phyloP scores from a whole-genome alignment of 2,797 vertebrate genomes.

The Micrastur ruficollis region DNA sequence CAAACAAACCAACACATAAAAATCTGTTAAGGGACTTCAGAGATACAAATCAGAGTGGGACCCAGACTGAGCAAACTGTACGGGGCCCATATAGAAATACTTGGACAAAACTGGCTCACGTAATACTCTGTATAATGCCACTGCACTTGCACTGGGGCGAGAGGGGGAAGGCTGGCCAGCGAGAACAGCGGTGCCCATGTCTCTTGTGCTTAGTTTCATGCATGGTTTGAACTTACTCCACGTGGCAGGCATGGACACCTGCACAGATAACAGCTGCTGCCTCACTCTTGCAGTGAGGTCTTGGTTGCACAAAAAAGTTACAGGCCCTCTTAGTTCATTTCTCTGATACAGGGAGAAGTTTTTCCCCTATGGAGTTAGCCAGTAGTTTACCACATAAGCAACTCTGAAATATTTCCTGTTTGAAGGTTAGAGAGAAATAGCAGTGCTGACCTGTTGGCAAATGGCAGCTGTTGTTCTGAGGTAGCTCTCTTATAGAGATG shows the following conservation, averaged over 20 bases:
- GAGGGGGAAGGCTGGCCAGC: neutral
- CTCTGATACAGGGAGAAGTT: neutral
- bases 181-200: neutral
- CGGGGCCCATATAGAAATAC: neutral
- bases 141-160: neutral
- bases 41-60: neutral
- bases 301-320: neutral
- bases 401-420: neutral
- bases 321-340: neutral
- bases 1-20: neutral
- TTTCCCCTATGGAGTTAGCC: neutral
- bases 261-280: neutral
- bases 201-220: neutral
- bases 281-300: neutral
- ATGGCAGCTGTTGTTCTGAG: neutral
- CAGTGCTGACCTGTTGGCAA: neutral
- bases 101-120: neutral
- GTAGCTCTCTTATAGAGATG: neutral
- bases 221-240: neutral
- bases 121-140: neutral
- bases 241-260: neutral
- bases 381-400: neutral
- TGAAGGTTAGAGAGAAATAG: neutral
- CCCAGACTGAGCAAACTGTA: neutral
- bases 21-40: neutral